Evolutionary conservation across 2,797 vertebrate species (phyloP), one percentile per base, ranked within the genome.

Genomic region (Poecilia velifera): DNA sequence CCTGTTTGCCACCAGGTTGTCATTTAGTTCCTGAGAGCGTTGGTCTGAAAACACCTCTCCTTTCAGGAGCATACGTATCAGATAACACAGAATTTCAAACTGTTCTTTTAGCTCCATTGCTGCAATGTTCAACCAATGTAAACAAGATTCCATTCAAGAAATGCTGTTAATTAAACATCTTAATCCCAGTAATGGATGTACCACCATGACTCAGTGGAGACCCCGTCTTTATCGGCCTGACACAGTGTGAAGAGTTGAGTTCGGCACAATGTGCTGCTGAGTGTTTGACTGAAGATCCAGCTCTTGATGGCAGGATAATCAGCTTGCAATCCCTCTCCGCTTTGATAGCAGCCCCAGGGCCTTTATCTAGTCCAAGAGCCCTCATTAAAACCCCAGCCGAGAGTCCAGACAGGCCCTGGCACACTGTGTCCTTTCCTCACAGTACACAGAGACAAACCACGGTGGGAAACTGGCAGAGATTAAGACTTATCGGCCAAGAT

Each of bases 381-480:
- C 89, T 91, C 86, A 90, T 90, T 93, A 91, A 91, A 91, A 86
- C 80, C 87, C 83, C 79, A 76, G 83, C 76, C 78, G 77, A 91
- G 81, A 82, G 82, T 82, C 81, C 84, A 82, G 73, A 72, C 73
- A 53, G 80, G 82, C 77, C 80, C 72, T 51, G 53, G 76, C 81
- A 85, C 81, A 79, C 79, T 75, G 45, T 74, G 76, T 85, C 78
- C 81, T 77, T 76, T 80, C 55, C 80, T 78, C 77, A 78, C 66
- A 76, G 72, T 13, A 14, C 72, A 76, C 75, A 84, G n/a, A 82
- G 72, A 59, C 47, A 74, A 57, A 36, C 34, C 64, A 34, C 9
- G 76, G 71, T 75, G 83, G 77, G 78, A 84, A 84, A 87, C 53
- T 31, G 74, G 64, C 68, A 73, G 39, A 79, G 81, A 88, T 88